These are phyloP conservation scores for Thalassaphorura encarpata DNA, from an alignment of 1,140 invertebrate genomes.

Conservation along the genomic window DNA sequence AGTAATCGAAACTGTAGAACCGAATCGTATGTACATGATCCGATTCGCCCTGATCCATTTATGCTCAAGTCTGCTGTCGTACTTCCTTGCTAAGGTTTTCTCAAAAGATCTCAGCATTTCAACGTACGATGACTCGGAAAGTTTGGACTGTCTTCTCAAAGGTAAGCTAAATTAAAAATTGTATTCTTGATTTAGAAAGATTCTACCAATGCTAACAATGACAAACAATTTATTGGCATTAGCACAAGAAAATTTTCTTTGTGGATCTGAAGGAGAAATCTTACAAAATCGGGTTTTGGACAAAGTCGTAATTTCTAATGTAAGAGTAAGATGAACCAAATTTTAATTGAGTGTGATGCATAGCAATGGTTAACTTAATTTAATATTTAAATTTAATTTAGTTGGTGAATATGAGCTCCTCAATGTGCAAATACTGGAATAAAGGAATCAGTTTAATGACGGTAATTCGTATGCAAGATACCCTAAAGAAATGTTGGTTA, in stretches of 20 bases:
- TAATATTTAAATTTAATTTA: no score
- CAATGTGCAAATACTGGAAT: conserved; percentile 1
- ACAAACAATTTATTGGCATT: no score
- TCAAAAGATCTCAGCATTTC: neutral
- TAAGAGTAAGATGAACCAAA: no score
- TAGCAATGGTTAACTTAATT: no score
- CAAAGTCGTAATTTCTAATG: conserved; percentile 18
- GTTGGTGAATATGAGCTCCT: conserved; percentile 14
- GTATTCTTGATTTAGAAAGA: no score
- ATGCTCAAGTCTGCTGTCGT: conserved; percentile 21
- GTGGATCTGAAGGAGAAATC: conserved; percentile 10
- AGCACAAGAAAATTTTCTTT: conserved; percentile 18
- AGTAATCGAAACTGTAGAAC: no score
- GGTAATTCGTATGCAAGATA: conserved; percentile 15
- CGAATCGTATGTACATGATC: conserved; percentile 12
- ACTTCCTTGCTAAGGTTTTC: conserved; percentile 22
- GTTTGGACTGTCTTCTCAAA: no score
- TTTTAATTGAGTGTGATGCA: no score
- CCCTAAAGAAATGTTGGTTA: conserved; percentile 20
- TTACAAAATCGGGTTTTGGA: conserved; percentile 12
- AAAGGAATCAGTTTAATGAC: conserved; percentile 7
- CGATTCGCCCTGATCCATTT: conserved; percentile 23
- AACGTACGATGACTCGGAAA: no score
- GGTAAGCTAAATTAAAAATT: no score
- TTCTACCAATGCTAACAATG: no score